Base-by-base conservation (phyloP, 2,797 vertebrate species). In the Malurus splendens region DNA sequence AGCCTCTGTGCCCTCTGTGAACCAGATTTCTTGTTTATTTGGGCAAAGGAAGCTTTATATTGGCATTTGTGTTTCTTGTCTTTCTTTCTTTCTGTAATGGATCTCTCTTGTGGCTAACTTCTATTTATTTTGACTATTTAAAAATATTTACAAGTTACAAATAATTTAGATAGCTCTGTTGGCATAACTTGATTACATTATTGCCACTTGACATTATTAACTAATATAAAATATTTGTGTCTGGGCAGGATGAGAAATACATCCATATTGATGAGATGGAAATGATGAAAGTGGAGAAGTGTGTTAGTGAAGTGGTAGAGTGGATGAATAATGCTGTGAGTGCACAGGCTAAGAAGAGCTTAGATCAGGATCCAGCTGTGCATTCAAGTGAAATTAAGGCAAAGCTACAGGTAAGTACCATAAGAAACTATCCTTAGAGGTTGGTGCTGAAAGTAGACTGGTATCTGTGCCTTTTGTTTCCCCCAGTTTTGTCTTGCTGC, bases 231-330 rank as follows among this genome's bases (percentile, higher is more conserved):
- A 33, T 5, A 1, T 57, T 82, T 80, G 27, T 83, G 3, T 76
- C 86, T 90, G 32, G 82, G 64, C 92, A 98, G 98, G 97, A 97
- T 95, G 97, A 98, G 79, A 97, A 96, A 14, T 98, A 98, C 18
- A 96, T 94, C 72, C 98, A 98, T 60, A 98, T 98, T 0, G 97
- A 98, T 73, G 96, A 96, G 78, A 96, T 96, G 73, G 98, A 98
- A 92, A 98, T 98, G 93, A 97, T 96, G 77, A 98, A 98, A 91
- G 97, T 98, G 18, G 97, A 97, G 85, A 98, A 96, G 57, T 97
- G 96, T 85, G 96, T 98, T 48, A 91, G 94, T 30, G 98, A 98
- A 76, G 94, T 96, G 32, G 96, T 96, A 38, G 97, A 98, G 73
- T 98, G 98, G 98, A 96, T 98, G 97, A 97, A 95, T 85, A 97